A percentile compares a stretch with the other conserved stretches of the same genome.
phyloP scores from a whole-genome alignment of 2,888 invertebrate species.

The Apamea monoglypha region DNA sequence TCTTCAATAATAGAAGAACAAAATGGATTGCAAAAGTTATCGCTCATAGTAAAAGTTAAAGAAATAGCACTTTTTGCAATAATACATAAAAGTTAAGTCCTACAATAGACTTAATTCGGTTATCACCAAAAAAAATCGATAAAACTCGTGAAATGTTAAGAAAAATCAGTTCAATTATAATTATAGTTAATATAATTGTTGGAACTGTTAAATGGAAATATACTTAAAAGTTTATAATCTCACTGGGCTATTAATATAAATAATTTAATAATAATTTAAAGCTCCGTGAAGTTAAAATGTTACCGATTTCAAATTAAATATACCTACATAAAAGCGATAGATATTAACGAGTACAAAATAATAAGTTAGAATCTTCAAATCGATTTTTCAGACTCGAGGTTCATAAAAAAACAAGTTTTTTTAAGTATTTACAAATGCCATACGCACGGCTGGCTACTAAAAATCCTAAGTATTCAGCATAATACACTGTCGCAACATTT shows the following conservation, averaged over 20 bases:
- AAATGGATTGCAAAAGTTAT: constrained; percentile 64
- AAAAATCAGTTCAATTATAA: constrained; percentile 67
- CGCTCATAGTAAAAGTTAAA: constrained; percentile 54
- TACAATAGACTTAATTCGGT: constrained; percentile 60
- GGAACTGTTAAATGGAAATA: constrained; percentile 67
- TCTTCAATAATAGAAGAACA: constrained; percentile 81
- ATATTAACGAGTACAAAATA: constrained; percentile 65
- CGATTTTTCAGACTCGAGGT: constrained; percentile 71
- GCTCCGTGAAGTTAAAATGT: constrained; percentile 70
- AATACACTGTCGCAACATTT: constrained; percentile 60
- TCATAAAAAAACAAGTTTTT: constrained; percentile 62
- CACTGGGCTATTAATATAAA: constrained; percentile 79
- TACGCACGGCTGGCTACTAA: constrained; percentile 62
- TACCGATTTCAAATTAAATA: constrained; percentile 61
- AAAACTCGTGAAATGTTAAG: constrained; percentile 60
- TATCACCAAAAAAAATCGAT: constrained; percentile 62
- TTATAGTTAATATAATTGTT: constrained; percentile 67
- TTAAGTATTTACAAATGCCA: constrained; percentile 74
- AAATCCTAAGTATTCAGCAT: constrained; percentile 69
- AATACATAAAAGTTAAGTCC: constrained; percentile 58
- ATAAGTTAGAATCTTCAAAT: constrained; percentile 72
- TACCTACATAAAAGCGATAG: constrained; percentile 68
- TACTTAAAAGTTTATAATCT: constrained; percentile 75
- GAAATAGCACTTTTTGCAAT: constrained; percentile 58
- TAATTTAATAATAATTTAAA: constrained; percentile 77